These are phyloP conservation scores for Sinella curviseta DNA, from an alignment of 1,140 invertebrate genomes.

Conservation along the genomic window DNA sequence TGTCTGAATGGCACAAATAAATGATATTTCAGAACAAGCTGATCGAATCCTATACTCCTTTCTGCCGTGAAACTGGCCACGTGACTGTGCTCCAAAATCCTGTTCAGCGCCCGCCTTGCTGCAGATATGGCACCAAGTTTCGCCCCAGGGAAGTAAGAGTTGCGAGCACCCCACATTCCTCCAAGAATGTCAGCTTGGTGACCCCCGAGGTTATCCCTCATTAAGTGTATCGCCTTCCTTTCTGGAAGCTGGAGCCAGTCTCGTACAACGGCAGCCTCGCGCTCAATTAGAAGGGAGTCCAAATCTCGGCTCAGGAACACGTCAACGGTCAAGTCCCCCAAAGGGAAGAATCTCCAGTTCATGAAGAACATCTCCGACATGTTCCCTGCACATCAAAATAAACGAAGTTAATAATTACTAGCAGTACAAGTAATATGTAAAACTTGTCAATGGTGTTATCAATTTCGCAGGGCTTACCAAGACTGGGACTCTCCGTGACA, in stretches of 20 bases:
- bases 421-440: not conserved
- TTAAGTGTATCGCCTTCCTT: slow-evolving; percentile 49
- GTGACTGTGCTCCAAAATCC: not conserved
- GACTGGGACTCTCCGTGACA: not conserved
- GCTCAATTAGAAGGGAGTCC: slow-evolving; percentile 37
- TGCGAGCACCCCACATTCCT: slow-evolving; percentile 42
- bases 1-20: not conserved
- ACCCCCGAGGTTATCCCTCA: slow-evolving; percentile 50
- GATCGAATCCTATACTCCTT: not conserved
- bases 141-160: not conserved
- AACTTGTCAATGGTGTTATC: not conserved
- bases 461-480: not conserved
- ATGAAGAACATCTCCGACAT: slow-evolving; percentile 23
- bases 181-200: slow-evolving; percentile 5
- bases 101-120: no score
- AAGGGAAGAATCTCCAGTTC: slow-evolving; percentile 45
- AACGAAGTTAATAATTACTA: no score
- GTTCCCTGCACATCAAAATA: not conserved
- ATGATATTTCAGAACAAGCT: not conserved
- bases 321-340: slow-evolving; percentile 44
- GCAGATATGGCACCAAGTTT: no score
- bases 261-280: slow-evolving; percentile 48
- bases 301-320: slow-evolving; percentile 44
- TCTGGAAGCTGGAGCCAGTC: slow-evolving; percentile 47
- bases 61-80: not conserved